A percentile compares a stretch with the other conserved stretches of the same genome.
Conservation (phyloP, 1,140 invertebrate genomes). For the Hylyphantes graminicola region DNA sequence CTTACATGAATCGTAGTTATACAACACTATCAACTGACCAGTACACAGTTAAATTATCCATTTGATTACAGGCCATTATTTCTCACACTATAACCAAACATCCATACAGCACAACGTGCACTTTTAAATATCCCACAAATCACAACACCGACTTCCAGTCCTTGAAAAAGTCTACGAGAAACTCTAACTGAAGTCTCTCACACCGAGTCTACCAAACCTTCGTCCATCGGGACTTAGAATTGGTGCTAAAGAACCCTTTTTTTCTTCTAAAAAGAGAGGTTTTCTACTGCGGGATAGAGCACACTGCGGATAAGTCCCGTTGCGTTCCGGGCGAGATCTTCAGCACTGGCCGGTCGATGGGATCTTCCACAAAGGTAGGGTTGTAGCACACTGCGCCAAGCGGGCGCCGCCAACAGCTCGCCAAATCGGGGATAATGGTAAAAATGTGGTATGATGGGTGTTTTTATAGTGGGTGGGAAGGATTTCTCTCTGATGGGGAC, state of each 20-base stretch:
- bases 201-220: not conserved
- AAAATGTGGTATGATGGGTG: not conserved
- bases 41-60: no score
- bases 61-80: slow-evolving; percentile 7
- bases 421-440: slow-evolving; percentile 22
- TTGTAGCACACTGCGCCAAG: slow-evolving; percentile 45
- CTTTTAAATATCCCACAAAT: slow-evolving; percentile 5
- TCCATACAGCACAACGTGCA: not conserved
- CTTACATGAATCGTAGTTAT: no score
- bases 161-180: not conserved
- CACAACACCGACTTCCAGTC: slow-evolving; percentile 8
- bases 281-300: slow-evolving; percentile 8
- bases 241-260: no score
- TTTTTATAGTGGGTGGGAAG: no score
- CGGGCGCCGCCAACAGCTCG: not conserved
- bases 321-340: slow-evolving; percentile 41
- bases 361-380: slow-evolving; percentile 50
- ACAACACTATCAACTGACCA: no score
- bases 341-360: slow-evolving; percentile 48
- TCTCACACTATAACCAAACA: not conserved
- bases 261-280: no score
- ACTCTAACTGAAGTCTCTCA: not conserved
- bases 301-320: slow-evolving; percentile 50
- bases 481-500: no score
- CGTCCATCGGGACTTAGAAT: not conserved